Base-by-base conservation (phyloP, 37 sponge, comb jelly and placozoan genomes). In the Dysidea cf. avara region DNA sequence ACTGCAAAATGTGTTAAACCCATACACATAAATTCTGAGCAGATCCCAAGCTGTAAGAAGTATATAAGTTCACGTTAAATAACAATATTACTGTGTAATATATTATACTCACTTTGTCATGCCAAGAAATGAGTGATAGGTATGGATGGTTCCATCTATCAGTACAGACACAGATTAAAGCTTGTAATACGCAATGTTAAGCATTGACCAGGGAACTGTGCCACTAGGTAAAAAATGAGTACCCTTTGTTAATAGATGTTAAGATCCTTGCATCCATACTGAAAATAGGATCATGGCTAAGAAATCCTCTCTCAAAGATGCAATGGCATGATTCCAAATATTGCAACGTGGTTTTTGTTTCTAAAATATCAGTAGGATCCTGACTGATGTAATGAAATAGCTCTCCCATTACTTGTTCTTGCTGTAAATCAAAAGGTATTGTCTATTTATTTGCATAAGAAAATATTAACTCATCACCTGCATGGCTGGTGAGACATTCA, bases 21-120 rank as follows among this genome's bases (percentile, higher is more conserved):
- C 61, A 36, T 38, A 72, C 2, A 26, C 25, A 35, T 24, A 35
- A 1, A 72, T 58, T 1, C 74, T 35, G 18, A 72, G 47, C n/a
- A n/a, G n/a, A n/a, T n/a, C n/a, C n/a, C n/a, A n/a, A n/a, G n/a
- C n/a, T n/a, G n/a, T n/a, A n/a, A n/a, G n/a, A n/a, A n/a, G n/a
- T n/a, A n/a, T n/a, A n/a, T n/a, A n/a, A n/a, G n/a, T n/a, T n/a
- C n/a, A n/a, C n/a, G n/a, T n/a, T n/a, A n/a, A n/a, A n/a, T n/a
- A n/a, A n/a, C n/a, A n/a, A n/a, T n/a, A n/a, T n/a, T n/a, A n/a
- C n/a, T n/a, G n/a, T n/a, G n/a, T n/a, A n/a, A n/a, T n/a, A n/a
- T n/a, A n/a, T n/a, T n/a, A n/a, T 63, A 28, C 64, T 9, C 9
- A 63, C 64, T 68, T 68, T 68, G 69, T 48, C 69, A 68, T 17